phyloP scores from a whole-genome alignment of 1,140 invertebrate genomes.

The Caerostris extrusa region DNA sequence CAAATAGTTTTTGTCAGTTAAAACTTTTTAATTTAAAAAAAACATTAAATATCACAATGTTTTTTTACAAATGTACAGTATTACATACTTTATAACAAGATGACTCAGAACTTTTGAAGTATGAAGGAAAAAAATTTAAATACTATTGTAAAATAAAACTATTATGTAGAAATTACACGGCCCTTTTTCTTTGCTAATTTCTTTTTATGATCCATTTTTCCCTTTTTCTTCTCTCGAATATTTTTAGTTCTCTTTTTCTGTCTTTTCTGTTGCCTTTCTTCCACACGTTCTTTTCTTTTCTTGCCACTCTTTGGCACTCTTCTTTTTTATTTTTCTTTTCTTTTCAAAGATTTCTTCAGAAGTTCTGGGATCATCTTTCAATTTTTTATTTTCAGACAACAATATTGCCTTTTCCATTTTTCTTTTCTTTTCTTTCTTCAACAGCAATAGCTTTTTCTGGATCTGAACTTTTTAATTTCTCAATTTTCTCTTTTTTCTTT shows the following conservation, averaged over 20 bases:
- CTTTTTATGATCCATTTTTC: constrained; percentile 88
- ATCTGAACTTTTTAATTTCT: constrained; percentile 85
- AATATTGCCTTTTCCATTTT: constrained; percentile 87
- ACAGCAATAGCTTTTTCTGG: constrained; percentile 86
- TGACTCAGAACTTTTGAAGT: background rate
- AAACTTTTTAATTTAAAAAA: background rate
- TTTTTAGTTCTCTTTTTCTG: constrained; percentile 90
- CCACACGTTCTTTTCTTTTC: constrained; percentile 85
- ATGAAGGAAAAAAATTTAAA: background rate
- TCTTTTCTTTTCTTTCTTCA: constrained; percentile 83
- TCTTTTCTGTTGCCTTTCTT: constrained; percentile 85
- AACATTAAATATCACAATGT: constrained; percentile 3
- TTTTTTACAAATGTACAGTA: constrained; percentile 5
- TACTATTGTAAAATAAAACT: background rate
- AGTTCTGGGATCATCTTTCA: constrained; percentile 90
- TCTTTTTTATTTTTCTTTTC: constrained; percentile 87
- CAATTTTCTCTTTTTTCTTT: constrained; percentile 87
- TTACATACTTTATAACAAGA: background rate
- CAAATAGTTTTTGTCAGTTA: too few species aligned
- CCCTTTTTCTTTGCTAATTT: constrained; percentile 89
- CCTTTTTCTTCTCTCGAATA: constrained; percentile 87
- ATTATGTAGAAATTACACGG: constrained; percentile 86
- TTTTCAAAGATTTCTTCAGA: constrained; percentile 90
- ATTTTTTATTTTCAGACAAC: constrained; percentile 90
- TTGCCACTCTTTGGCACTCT: constrained; percentile 89